Evolutionary conservation across 2,113 vertebrate species (phyloP).

Genomic region (Sisor rabdophorus): DNA sequence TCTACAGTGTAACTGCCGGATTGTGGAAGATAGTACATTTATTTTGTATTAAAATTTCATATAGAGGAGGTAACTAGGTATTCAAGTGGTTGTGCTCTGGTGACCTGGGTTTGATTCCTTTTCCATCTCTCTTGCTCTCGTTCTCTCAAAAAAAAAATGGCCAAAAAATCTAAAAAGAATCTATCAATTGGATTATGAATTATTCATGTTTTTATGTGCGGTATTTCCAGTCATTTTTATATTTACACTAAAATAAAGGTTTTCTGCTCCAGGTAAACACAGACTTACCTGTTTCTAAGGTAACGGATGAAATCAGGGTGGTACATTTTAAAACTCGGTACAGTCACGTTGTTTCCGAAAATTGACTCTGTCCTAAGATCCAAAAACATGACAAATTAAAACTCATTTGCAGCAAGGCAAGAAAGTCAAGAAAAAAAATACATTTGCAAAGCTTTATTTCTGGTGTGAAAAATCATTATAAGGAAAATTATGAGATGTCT

Average conservation of each 20-base stretch:
- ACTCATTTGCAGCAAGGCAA: neutral
- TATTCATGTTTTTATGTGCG: neutral
- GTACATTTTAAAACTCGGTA: conserved; percentile 73
- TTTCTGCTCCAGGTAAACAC: neutral
- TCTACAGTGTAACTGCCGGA: too few species aligned
- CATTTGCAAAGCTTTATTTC: neutral
- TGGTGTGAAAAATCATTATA: neutral
- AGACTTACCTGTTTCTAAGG: conserved; percentile 74
- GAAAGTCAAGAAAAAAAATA: neutral
- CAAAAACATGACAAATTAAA: neutral
- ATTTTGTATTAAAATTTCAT: too few species aligned
- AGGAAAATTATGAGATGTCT: neutral
- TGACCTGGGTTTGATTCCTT: too few species aligned
- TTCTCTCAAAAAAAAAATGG: too few species aligned
- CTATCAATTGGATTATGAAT: neutral
- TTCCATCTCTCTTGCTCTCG: too few species aligned
- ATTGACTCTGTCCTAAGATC: conserved; percentile 58
- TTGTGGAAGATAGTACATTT: too few species aligned
- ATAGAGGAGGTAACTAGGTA: too few species aligned
- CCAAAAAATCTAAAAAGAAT: too few species aligned
- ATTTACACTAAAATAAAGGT: neutral
- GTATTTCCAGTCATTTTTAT: neutral
- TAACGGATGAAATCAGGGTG: conserved; percentile 79
- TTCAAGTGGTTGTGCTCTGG: too few species aligned
- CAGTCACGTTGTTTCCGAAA: conserved; percentile 66